Evolutionary conservation across 2,797 vertebrate species (phyloP).

Genomic region (Rhadinocentrus ornatus): DNA sequence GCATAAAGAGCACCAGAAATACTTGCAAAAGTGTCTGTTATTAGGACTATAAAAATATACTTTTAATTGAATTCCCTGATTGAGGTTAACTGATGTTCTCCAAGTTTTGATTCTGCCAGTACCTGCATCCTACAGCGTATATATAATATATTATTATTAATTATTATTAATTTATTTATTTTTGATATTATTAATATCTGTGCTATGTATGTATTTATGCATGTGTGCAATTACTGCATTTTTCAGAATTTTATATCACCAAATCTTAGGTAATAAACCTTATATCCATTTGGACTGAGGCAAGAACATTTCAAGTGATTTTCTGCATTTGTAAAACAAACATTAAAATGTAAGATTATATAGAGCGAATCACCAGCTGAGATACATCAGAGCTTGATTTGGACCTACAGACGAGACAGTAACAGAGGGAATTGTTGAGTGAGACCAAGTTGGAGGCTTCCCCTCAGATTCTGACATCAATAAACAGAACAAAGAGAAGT

Average conservation of each 20-base stretch:
- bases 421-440: constrained; percentile 54
- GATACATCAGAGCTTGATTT: constrained; percentile 43
- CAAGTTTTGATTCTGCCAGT: constrained; percentile 33
- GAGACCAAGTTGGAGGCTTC: constrained; percentile 52
- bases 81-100: constrained; percentile 36
- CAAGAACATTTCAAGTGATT: constrained; percentile 56
- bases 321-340: constrained; percentile 36
- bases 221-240: constrained; percentile 26
- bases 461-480: constrained; percentile 64
- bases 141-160: constrained; percentile 2
- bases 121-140: constrained; percentile 21
- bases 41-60: constrained; percentile 53
- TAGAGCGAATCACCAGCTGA: constrained; percentile 37
- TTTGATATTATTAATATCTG: not conserved
- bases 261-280: constrained; percentile 44
- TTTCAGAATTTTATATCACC: constrained; percentile 28
- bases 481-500: constrained; percentile 52
- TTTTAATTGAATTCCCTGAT: constrained; percentile 44
- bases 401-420: constrained; percentile 59
- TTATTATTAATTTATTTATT: no score
- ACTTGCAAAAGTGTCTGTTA: constrained; percentile 41
- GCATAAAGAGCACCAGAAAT: constrained; percentile 35
- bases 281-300: constrained; percentile 44
- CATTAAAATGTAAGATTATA: not conserved
- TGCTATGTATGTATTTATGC: constrained; percentile 1